phyloP scores from a whole-genome alignment of 2,888 invertebrate genomes.

The Drosophila pseudotalamancana region DNA sequence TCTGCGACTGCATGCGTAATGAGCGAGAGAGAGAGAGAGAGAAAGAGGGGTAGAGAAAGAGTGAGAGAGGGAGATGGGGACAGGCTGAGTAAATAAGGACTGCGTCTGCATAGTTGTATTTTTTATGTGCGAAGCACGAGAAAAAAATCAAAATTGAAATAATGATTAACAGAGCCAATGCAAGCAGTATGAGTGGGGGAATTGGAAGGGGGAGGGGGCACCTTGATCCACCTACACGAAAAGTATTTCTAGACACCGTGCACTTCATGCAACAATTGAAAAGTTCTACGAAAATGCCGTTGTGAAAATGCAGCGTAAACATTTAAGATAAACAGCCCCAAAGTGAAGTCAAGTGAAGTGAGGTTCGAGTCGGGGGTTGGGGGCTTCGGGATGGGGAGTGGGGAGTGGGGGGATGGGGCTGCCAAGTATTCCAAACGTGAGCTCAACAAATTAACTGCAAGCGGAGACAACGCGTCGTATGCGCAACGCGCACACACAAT shows the following conservation, averaged over 20 bases:
- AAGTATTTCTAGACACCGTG: slow-evolving; percentile 9
- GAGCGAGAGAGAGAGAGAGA: slow-evolving; percentile 35
- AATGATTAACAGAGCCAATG: slow-evolving; percentile 66
- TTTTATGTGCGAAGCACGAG: slow-evolving; percentile 25
- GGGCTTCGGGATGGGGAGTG: neutral
- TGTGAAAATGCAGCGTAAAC: slow-evolving; percentile 75
- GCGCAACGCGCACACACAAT: slow-evolving; percentile 48
- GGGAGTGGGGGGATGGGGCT: neutral
- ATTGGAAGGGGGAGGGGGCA: neutral
- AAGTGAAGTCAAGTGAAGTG: slow-evolving; percentile 12
- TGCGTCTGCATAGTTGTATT: neutral
- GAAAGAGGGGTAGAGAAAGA: no score
- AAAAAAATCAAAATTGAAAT: slow-evolving; percentile 71
- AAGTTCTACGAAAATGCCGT: slow-evolving; percentile 70
- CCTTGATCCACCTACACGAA: slow-evolving; percentile 32
- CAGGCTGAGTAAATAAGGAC: slow-evolving; percentile 60
- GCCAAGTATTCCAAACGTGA: no score
- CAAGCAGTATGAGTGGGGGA: neutral
- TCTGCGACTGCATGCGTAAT: slow-evolving; percentile 74
- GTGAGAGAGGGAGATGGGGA: neutral
- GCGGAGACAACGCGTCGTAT: slow-evolving; percentile 68
- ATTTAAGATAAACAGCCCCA: slow-evolving; percentile 57
- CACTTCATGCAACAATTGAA: slow-evolving; percentile 68
- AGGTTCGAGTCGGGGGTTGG: neutral
- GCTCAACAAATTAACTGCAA: slow-evolving; percentile 69